Evolutionary conservation across 2,113 vertebrate genomes (phyloP).

Genomic region (Sisor rabdophorus): DNA sequence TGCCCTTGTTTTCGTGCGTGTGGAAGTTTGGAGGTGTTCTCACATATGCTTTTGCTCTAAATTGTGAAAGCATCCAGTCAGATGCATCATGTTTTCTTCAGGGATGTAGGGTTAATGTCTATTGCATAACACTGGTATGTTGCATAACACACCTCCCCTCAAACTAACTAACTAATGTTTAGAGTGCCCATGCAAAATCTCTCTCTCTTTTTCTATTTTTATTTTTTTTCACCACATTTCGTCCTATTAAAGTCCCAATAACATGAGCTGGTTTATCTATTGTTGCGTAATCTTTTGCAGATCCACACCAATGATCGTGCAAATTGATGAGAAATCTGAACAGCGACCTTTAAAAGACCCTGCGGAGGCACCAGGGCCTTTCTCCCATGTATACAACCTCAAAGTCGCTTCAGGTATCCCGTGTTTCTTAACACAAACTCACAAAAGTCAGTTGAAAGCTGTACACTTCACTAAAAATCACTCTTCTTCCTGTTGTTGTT

Average conservation of each 20-base stretch:
- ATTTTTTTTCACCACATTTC: not conserved
- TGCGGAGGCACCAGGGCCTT: conserved; percentile 51
- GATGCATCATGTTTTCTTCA: not conserved
- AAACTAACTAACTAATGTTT: conserved; percentile 2
- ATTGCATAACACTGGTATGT: not conserved
- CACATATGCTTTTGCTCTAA: not conserved
- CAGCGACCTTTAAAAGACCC: conserved; percentile 49
- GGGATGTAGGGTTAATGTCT: conserved; percentile 22
- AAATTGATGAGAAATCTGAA: conserved; percentile 50
- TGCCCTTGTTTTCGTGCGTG: not conserved
- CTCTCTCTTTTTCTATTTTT: too few species aligned
- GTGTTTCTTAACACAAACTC: not conserved
- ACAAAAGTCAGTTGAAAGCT: not conserved
- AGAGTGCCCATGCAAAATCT: not conserved
- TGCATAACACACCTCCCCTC: conserved; percentile 17
- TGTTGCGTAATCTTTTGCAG: conserved; percentile 34
- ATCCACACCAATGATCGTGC: conserved; percentile 58
- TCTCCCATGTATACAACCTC: conserved; percentile 51
- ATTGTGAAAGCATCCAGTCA: not conserved
- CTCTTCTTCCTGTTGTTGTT: not conserved
- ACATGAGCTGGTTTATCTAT: not conserved
- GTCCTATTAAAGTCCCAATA: not conserved
- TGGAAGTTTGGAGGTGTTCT: not conserved
- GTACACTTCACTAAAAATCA: not conserved
- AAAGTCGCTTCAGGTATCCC: conserved; percentile 52